Base-by-base conservation (phyloP, 2,113 vertebrate genomes). In the Megaceryle torquata region DNA sequence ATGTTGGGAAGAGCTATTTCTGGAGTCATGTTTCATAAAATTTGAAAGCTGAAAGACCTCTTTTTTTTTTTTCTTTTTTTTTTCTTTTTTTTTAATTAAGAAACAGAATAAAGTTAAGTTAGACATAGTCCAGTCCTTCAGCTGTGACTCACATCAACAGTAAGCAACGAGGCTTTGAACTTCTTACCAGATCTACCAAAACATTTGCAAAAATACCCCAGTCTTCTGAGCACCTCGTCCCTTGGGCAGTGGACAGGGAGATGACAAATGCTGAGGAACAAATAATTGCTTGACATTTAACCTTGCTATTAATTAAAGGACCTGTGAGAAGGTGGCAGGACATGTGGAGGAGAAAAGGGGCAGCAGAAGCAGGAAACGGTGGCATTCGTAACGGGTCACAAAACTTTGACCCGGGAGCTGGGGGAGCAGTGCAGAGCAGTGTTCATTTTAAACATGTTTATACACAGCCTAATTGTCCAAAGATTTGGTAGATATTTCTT, bases 131-230 rank as follows among this genome's bases (percentile, higher is more conserved):
- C 41, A 19, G 9, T 8, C 43, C 57, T 33, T 33, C 64, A 48
- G 29, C n/a, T 50, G 41, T 17, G 57, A 10, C 35, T 72, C 41
- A 13, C 3, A 2, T 11, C 18, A 50, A 15, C 21, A 50, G 15
- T 5, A 1, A 25, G 18, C 29, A 91, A 4, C 44, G 13, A 41
- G 24, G 19, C 41, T 51, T 50, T 26, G 4, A 64, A 22, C 20
- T 53, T 63, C 5, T 22, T 10, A 20, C 15, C 69, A 61, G 29
- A n/a, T 9, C 41, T 41, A 39, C 43, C 74, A 60, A 59, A 81
- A 60, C 6, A 44, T 35, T 28, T 9, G 69, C 48, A 2, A 26
- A 57, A 33, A 75, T 37, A 24, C 1, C 0, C 0, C 14, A 29
- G 3, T n/a, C 69, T 37, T 33, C 64, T 54, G 64, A 26, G n/a